These are phyloP conservation scores for Fratercula arctica DNA, from an alignment of 2,797 vertebrate species.

Conservation along the genomic window DNA sequence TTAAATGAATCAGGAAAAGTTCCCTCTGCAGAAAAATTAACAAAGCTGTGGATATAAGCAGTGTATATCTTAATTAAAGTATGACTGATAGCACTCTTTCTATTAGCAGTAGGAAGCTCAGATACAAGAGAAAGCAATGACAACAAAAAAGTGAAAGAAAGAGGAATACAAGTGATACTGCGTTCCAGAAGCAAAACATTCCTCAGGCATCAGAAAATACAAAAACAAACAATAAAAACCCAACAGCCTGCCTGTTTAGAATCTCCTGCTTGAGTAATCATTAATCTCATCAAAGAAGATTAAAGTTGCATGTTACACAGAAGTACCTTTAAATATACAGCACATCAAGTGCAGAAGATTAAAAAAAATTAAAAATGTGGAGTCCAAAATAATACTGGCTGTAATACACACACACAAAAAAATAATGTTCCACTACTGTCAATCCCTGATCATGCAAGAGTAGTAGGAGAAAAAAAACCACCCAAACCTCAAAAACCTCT, in stretches of 20 bases:
- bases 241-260: background rate
- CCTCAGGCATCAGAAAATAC: background rate
- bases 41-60: background rate
- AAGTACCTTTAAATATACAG: background rate
- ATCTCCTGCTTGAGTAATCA: background rate
- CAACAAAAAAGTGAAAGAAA: background rate
- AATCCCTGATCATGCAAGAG: background rate
- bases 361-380: background rate
- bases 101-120: background rate
- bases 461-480: rapidly evolving
- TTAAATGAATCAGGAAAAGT: background rate
- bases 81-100: background rate
- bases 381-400: background rate
- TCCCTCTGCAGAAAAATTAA: background rate
- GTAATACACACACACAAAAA: background rate
- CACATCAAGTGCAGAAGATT: background rate
- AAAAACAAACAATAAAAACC: background rate
- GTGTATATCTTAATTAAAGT: background rate
- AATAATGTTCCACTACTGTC: background rate
- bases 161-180: background rate
- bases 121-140: background rate
- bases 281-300: constrained; percentile 15
- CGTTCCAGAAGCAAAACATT: background rate
- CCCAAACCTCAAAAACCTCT: background rate
- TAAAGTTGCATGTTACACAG: background rate